Evolutionary conservation across 2,888 invertebrate genomes (phyloP).

Genomic region (Caenorhabditis sulstoni): DNA sequence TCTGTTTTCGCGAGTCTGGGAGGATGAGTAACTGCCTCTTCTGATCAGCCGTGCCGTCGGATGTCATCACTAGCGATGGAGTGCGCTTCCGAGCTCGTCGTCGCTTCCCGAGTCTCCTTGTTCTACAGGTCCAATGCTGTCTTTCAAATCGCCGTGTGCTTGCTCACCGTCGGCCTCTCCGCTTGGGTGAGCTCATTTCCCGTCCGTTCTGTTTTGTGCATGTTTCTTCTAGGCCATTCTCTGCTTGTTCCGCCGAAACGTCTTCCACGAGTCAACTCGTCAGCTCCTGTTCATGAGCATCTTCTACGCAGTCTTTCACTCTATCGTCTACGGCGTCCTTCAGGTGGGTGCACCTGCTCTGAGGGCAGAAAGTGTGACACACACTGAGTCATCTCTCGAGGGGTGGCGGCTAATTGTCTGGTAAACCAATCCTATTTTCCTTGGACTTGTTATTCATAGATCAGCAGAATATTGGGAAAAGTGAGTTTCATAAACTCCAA

Average conservation of each 20-base stretch:
- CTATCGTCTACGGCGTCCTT: constrained; percentile 15
- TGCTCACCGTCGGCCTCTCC: constrained; percentile 15
- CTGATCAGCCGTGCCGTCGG: no score
- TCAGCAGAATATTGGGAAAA: no score
- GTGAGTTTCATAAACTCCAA: no score
- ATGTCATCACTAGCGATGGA: constrained; percentile 6
- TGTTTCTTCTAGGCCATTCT: constrained; percentile 21
- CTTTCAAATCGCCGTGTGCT: constrained; percentile 20
- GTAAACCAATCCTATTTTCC: not conserved
- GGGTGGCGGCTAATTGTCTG: no score
- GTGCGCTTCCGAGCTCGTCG: constrained; percentile 6
- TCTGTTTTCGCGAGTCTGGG: not conserved
- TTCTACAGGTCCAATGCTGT: constrained; percentile 28
- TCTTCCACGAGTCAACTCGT: constrained; percentile 31
- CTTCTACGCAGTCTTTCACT: constrained; percentile 30
- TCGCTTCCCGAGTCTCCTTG: constrained; percentile 13
- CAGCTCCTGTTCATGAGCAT: constrained; percentile 44
- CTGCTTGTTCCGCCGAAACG: constrained; percentile 14
- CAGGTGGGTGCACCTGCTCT: constrained; percentile 10
- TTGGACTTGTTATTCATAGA: not conserved
- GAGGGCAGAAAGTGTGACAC: not conserved
- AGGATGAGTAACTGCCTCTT: constrained; percentile 3
- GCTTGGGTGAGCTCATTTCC: constrained; percentile 13
- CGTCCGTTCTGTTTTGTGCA: no score
- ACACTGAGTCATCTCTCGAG: not conserved